Conservation (phyloP, 1,140 invertebrate genomes). For the Drosophila saltans region DNA sequence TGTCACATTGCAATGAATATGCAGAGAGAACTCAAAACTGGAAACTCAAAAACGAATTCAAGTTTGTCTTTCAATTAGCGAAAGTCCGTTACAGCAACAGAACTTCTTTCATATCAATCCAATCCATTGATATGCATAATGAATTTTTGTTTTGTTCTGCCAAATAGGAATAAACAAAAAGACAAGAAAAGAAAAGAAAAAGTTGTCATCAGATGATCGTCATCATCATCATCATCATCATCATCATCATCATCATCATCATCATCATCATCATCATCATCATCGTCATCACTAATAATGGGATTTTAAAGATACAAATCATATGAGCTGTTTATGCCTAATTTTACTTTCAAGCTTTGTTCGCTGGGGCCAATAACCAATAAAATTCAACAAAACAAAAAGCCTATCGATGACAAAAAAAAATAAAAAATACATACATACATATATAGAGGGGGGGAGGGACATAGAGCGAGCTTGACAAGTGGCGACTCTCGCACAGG, state of each 20-base stretch:
- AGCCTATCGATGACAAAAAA: constrained; percentile 55
- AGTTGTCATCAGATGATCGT: constrained; percentile 50
- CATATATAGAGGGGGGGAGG: background rate
- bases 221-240: constrained; percentile 25
- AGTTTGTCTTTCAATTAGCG: constrained; percentile 72
- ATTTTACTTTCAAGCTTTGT: constrained; percentile 64
- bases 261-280: constrained; percentile 23
- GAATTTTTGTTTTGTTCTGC: constrained; percentile 55
- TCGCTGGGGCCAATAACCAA: constrained; percentile 36
- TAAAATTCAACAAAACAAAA: constrained; percentile 34
- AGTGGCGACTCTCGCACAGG: constrained; percentile 65
- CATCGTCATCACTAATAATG: background rate
- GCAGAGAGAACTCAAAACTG: constrained; percentile 42
- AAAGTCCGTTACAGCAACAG: constrained; percentile 53
- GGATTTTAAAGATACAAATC: constrained; percentile 38
- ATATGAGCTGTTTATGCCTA: constrained; percentile 61
- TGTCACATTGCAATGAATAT: constrained; percentile 71
- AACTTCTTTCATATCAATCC: constrained; percentile 6
- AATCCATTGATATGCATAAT: constrained; percentile 65
- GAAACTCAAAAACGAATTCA: constrained; percentile 5
- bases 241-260: constrained; percentile 6
- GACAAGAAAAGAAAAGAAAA: constrained; percentile 57
- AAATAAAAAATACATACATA: constrained; percentile 19
- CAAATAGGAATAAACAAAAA: constrained; percentile 5
- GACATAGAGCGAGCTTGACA: constrained; percentile 30